Conservation (phyloP, 2,888 invertebrate species). For the Apeira syringaria region DNA sequence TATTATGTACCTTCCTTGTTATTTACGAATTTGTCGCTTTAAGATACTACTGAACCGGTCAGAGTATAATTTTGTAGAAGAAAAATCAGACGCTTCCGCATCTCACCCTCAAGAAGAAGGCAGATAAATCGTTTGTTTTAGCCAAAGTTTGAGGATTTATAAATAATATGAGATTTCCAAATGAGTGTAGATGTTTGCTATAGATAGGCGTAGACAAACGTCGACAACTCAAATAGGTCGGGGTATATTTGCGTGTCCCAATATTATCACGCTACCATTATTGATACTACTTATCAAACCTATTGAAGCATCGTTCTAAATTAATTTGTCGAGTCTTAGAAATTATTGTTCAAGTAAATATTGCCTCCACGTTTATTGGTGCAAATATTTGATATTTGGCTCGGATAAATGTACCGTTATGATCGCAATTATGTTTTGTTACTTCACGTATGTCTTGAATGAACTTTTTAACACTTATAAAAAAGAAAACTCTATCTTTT, state of each 20-base stretch:
- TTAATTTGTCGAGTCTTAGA: slow-evolving; percentile 73
- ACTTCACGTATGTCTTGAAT: not conserved
- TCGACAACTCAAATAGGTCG: not conserved
- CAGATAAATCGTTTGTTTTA: no score
- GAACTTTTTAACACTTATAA: no score
- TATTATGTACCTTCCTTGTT: no score
- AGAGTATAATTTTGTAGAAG: no score
- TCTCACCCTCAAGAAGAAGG: no score
- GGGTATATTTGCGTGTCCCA: slow-evolving; percentile 6
- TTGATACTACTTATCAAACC: slow-evolving; percentile 58
- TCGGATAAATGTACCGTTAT: slow-evolving; percentile 39
- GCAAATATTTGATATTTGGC: slow-evolving; percentile 71
- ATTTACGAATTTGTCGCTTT: no score
- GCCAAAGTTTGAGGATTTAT: no score
- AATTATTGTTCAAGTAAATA: slow-evolving; percentile 71
- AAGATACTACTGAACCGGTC: no score
- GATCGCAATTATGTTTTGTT: slow-evolving; percentile 26
- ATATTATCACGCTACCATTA: slow-evolving; percentile 27
- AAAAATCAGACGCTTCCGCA: no score
- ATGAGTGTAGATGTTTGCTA: no score
- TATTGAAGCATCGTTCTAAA: slow-evolving; percentile 55
- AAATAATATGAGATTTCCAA: no score
- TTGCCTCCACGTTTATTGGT: slow-evolving; percentile 55
- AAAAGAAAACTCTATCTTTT: no score
- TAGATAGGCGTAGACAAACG: not conserved